These are phyloP conservation scores for Macquaria ambigua DNA, from an alignment of 2,113 vertebrate species.

Conservation along the genomic window DNA sequence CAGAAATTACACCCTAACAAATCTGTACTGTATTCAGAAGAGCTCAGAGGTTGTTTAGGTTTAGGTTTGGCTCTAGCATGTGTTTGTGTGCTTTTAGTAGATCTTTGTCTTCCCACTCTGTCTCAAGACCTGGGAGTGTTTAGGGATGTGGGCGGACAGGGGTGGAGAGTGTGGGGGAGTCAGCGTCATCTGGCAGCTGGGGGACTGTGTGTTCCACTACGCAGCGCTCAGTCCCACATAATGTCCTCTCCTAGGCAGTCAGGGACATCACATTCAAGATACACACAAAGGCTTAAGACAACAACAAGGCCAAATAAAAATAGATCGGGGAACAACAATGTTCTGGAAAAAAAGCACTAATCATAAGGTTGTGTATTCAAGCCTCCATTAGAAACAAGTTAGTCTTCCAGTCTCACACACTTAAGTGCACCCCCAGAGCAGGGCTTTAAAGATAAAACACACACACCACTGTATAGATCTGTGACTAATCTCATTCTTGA, in stretches of 20 bases:
- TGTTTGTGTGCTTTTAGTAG: neutral
- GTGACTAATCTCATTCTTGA: conserved; percentile 75
- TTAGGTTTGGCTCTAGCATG: neutral
- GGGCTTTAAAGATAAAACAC: conserved; percentile 58
- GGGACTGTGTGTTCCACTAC: conserved; percentile 48
- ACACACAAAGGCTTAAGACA: conserved; percentile 50
- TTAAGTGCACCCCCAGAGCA: conserved; percentile 20
- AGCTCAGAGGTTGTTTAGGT: neutral
- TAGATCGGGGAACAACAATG: conserved; percentile 6
- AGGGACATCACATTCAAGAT: conserved; percentile 48
- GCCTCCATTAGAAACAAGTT: conserved; percentile 11
- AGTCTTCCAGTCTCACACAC: conserved; percentile 13
- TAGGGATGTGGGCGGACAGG: conserved; percentile 35
- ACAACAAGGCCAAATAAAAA: conserved; percentile 54
- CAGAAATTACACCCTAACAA: neutral
- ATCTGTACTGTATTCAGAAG: neutral
- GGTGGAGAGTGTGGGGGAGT: conserved; percentile 1
- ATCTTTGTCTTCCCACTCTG: conserved; percentile 38
- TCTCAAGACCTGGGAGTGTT: conserved; percentile 51
- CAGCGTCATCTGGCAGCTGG: conserved; percentile 58
- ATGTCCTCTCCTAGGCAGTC: conserved; percentile 50
- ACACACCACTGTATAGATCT: conserved; percentile 55
- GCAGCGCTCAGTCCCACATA: conserved; percentile 11
- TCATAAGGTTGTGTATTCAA: conserved; percentile 22
- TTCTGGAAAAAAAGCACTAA: neutral